These are phyloP conservation scores for Polypedilum pembai DNA, from an alignment of 1,140 invertebrate genomes.

Conservation along the genomic window DNA sequence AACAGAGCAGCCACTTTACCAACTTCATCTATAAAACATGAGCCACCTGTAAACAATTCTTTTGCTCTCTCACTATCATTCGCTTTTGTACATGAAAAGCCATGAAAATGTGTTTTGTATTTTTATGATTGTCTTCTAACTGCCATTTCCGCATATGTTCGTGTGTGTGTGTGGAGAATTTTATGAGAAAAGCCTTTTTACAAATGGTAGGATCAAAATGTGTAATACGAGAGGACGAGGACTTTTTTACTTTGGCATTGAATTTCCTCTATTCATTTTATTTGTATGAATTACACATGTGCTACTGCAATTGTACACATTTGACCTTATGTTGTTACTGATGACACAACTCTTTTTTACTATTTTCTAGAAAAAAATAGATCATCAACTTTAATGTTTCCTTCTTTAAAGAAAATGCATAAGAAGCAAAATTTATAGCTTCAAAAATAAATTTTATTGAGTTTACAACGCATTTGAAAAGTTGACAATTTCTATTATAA, in stretches of 20 bases:
- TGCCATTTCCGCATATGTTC: slow-evolving; percentile 16
- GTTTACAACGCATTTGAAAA: too few species aligned
- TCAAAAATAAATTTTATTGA: too few species aligned
- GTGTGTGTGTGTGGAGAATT: not conserved
- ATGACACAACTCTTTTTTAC: not conserved
- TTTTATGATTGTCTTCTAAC: slow-evolving; percentile 28
- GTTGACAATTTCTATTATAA: too few species aligned
- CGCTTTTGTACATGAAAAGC: not conserved
- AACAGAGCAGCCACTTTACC: not conserved
- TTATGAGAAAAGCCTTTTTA: slow-evolving; percentile 24
- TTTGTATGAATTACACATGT: not conserved
- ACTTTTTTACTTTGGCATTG: not conserved
- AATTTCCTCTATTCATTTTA: not conserved
- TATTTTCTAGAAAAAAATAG: not conserved
- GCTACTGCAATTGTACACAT: not conserved
- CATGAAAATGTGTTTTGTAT: slow-evolving; percentile 21
- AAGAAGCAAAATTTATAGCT: not conserved
- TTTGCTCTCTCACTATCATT: not conserved
- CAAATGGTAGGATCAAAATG: not conserved
- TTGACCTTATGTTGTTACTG: not conserved
- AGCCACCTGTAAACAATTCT: slow-evolving; percentile 21
- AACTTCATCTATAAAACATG: slow-evolving; percentile 28
- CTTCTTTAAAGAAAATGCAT: not conserved
- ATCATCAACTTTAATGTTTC: not conserved
- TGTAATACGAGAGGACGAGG: not conserved